Base-by-base conservation (phyloP, 2,888 invertebrate species). In the Alloplasta piceator region DNA sequence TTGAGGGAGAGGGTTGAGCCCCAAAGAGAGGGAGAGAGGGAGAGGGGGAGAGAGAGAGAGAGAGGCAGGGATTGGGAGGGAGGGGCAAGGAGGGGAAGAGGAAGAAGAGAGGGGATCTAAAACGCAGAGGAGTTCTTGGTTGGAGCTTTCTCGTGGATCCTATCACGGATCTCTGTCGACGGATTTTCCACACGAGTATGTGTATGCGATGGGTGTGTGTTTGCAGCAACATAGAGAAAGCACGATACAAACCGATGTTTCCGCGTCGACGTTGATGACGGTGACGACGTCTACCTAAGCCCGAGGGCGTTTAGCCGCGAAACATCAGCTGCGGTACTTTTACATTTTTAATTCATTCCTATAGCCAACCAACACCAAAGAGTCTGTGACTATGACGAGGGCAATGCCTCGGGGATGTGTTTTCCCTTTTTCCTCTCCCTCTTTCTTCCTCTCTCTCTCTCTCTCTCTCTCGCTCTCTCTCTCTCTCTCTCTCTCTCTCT, bases 301-400 rank as follows among this genome's bases (percentile, higher is more conserved):
- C 73, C 67, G 26, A 60, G 14, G 60, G 80, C 77, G 61, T 58
- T 78, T 78, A 60, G 66, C 72, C 78, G 38, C 66, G 66, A 71
- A 64, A 71, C 70, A 60, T 66, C 64, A 68, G 73, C 77, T 58
- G 26, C 26, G 56, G 68, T 60, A 64, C 77, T 74, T 70, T 70
- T 77, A 58, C 72, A 81, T 81, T 77, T 77, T 81, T 81, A 72
- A 81, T 81, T 77, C 70, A 64, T 73, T 73, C 52, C 70, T 60
- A 73, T 46, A 70, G 50, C 48, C 52, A 41, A 61, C 48, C 68
- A 55, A 50, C 14, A 14, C 26, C 61, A 14, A n/a, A 48, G 14
- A 26, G 26, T 26, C 26, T 26, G 26, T 26, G 26, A 26, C 1
- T 38, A 50, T n/a, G 61, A 36, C 55, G 61, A 41, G 76, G 73